Conservation (phyloP, 2,797 vertebrate species). For the Gobionotothen gibberifrons region DNA sequence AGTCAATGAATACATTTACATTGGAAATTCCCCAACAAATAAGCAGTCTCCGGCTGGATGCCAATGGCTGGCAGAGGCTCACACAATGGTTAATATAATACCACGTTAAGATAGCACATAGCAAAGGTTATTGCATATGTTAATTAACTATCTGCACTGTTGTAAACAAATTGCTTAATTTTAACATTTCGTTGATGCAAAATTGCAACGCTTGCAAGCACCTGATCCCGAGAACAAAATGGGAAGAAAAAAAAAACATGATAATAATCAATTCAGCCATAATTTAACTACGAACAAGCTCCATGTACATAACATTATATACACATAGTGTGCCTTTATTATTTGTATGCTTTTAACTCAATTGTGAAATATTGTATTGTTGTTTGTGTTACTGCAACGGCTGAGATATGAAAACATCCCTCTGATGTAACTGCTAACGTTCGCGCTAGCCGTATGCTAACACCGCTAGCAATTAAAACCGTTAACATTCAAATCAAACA, state of each 20-base stretch:
- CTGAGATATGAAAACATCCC: slow-evolving; percentile 17
- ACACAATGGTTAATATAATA: background rate
- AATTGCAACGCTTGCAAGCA: background rate
- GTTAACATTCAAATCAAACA: background rate
- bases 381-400: background rate
- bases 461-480: background rate
- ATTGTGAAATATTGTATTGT: background rate
- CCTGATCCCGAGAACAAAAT: slow-evolving; percentile 7
- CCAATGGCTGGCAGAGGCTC: background rate
- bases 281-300: background rate
- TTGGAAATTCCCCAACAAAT: background rate
- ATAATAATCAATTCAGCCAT: slow-evolving; percentile 16
- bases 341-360: accelerated
- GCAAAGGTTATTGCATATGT: background rate
- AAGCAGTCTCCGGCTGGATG: background rate
- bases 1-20: background rate
- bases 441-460: slow-evolving; percentile 9
- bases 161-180: background rate
- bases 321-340: accelerated
- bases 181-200: background rate
- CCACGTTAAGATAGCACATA: background rate
- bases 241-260: slow-evolving; percentile 11
- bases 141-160: background rate
- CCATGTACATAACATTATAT: background rate
- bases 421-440: background rate